A percentile compares a stretch with the other conserved stretches of the same genome.
phyloP scores from a whole-genome alignment of 2,888 invertebrate species.

The Coremacera marginata region DNA sequence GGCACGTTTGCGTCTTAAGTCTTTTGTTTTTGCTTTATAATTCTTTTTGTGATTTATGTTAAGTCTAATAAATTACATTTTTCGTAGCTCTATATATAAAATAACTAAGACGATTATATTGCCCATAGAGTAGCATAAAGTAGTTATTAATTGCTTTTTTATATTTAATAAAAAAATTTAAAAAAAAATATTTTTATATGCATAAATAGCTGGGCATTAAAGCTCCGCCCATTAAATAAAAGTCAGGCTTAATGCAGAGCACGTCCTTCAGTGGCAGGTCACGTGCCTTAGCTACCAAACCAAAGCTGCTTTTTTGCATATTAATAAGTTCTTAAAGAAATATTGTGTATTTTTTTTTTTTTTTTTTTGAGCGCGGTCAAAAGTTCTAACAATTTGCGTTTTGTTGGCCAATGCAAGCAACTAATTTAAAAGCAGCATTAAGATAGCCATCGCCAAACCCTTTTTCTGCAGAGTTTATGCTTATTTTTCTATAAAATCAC shows the following conservation, averaged over 20 bases:
- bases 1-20: slow-evolving; percentile 11
- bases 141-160: too few species aligned
- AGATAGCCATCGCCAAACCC: slow-evolving; percentile 32
- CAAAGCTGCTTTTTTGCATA: slow-evolving; percentile 12
- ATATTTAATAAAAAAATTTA: neutral
- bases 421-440: slow-evolving; percentile 26
- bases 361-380: neutral
- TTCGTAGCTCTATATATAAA: neutral
- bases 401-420: slow-evolving; percentile 4
- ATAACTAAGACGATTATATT: neutral
- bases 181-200: neutral
- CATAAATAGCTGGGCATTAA: neutral
- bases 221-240: slow-evolving; percentile 33
- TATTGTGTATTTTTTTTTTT: neutral
- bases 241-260: slow-evolving; percentile 8
- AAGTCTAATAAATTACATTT: neutral
- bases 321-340: neutral
- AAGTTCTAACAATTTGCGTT: neutral
- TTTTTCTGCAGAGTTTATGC: slow-evolving; percentile 23
- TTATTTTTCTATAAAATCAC: slow-evolving; percentile 9
- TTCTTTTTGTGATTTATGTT: neutral
- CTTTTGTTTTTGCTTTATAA: neutral
- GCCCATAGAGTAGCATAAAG: too few species aligned
- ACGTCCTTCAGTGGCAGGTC: slow-evolving; percentile 35
- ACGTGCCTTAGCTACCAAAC: slow-evolving; percentile 24